Base-by-base conservation (phyloP, 1,140 invertebrate genomes). In the Charaxes varanes region DNA sequence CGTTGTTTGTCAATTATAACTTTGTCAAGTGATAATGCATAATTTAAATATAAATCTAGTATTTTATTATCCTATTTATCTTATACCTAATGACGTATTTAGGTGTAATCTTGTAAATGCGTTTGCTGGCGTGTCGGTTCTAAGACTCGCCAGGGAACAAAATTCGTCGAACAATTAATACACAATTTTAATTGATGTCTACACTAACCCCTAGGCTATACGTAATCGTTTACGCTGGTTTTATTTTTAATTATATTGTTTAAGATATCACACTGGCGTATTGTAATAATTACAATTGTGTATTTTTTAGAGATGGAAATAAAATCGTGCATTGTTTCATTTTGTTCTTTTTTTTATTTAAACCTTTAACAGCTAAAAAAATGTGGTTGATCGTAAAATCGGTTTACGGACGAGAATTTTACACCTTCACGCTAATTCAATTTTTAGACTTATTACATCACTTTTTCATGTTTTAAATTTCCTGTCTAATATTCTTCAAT, bases 241-340 rank as follows among this genome's bases (percentile, higher is more conserved):
- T 35, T 41, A 24, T 51, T 56, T 35, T 48, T 49, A n/a, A 48
- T 48, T 46, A 40, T 37, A 41, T 23, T 31, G 37, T 37, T 56
- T 47, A 56, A 61, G 53, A 52, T 65, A 61, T 67, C 47, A 55
- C 57, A 65, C 56, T 55, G 49, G 55, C 58, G 48, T 68, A 61
- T 66, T 48, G 70, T 58, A 66, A 64, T 62, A 70, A 76, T 71
- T 80, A 73, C 60, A 76, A 76, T 76, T 78, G 67, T 81, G 73
- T 78, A 81, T 80, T 61, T 71, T 71, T 79, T 76, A 67, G 60
- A 65, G 64, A 74, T 68, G 67, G 61, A 64, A 81, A 74, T 81
- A 78, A 80, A 77, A 76, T 67, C 51, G 60, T 69, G 60, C 58
- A 71, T 73, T 69, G 65, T 66, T 78, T 63, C 58, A 44, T 7